Evolutionary conservation across 2,113 vertebrate genomes (phyloP), one percentile per base, ranked within the genome.

Genomic region (Dipodomys stephensi): DNA sequence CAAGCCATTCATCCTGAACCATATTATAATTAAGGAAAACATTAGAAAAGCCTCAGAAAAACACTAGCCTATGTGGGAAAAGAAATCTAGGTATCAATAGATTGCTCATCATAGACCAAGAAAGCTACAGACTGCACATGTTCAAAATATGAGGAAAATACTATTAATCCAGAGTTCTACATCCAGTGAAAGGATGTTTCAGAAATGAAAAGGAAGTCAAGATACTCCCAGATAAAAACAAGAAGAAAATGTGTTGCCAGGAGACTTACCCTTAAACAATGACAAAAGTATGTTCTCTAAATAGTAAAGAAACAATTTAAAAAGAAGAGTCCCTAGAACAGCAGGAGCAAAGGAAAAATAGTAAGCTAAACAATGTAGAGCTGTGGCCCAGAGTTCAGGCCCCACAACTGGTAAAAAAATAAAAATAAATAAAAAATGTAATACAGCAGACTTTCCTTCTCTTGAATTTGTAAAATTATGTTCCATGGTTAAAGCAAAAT

Each of bases 401-500:
- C 39, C 39, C 5, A 39, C 5, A 3, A 39, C 39, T 39, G 39
- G 39, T 39, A 39, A 39, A 39, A 39, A 39, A 39, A 39, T 39
- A 39, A 39, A 39, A 39, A 39, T 39, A 39, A 39, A 39, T 39
- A 39, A 39, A 39, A 39, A 39, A 39, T 6, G 39, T 39, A 84
- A 78, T 13, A 74, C 2, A 60, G 77, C 3, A 4, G 23, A 6
- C 30, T 72, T 78, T 88, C 76, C 32, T 82, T 83, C 18, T 85
- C 23, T 10, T 84, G n/a, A 39, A 12, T 87, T 84, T 90, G 60
- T 65, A 64, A 93, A 93, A 95, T 65, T 79, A 71, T 46, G 44
- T 39, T 84, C 65, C 44, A 72, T 53, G 19, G 27, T 1, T 4
- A 30, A 81, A 82, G 49, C 49, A 82, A 82, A 84, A 95, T 81